phyloP scores from a whole-genome alignment of 2,888 invertebrate genomes.

The Parasteatoda lunata region DNA sequence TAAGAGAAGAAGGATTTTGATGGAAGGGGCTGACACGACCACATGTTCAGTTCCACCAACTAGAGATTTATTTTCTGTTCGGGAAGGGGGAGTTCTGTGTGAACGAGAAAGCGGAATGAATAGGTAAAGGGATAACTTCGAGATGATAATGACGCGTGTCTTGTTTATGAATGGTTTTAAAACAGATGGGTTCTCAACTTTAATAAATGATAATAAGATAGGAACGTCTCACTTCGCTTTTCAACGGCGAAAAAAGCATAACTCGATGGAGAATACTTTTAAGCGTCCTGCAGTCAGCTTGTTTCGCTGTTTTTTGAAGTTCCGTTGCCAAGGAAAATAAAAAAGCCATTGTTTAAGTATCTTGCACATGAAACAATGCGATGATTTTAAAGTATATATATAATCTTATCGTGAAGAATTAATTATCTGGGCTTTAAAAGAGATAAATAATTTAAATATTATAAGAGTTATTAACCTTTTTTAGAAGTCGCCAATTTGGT shows the following conservation, averaged over 20 bases:
- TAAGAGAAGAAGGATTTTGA: no score
- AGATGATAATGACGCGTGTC: no score
- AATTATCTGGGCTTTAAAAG: no score
- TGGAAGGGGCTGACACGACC: no score
- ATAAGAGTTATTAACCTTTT: no score
- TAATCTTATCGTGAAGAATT: no score
- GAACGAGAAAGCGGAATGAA: neutral
- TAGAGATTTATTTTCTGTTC: neutral
- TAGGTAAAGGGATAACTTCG: no score
- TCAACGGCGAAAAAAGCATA: neutral
- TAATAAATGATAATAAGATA: neutral
- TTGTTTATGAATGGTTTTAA: constrained; percentile 4
- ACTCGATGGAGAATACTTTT: neutral
- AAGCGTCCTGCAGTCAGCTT: neutral
- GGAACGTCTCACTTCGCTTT: neutral
- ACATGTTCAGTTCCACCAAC: no score
- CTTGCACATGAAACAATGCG: no score
- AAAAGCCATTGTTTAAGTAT: neutral
- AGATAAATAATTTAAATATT: no score
- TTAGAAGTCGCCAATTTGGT: no score
- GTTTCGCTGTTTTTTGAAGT: neutral
- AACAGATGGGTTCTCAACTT: neutral
- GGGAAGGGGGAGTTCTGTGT: neutral
- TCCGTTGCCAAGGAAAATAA: neutral
- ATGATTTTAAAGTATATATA: no score